Evolutionary conservation across 2,113 vertebrate species (phyloP), one percentile per base, ranked within the genome.

Genomic region (Triplophysa rosa): DNA sequence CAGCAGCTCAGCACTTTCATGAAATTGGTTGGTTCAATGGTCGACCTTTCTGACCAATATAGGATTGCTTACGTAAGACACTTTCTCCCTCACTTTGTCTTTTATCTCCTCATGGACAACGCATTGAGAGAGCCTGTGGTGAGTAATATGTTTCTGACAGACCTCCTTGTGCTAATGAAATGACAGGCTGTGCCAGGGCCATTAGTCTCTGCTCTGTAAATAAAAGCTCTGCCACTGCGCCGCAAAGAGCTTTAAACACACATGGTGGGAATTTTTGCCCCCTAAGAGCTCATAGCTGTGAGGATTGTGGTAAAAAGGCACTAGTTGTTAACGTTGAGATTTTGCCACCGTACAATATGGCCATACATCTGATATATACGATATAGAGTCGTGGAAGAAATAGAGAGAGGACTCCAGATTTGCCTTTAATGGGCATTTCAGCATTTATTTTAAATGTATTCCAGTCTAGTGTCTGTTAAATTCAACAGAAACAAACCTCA

Each of bases 111-210:
- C 42, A 17, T 62, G 52, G 67, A 77, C 24, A 29, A 24, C 6
- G 62, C 33, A 61, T 56, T 58, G 47, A 68, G 77, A 74, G 65
- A 75, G 64, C 64, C 70, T 72, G 62, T 12, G 37, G 67, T 77
- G 73, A 71, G 75, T 62, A 83, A 83, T 72, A 64, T 67, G 40
- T 69, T 77, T 77, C 73, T 66, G 78, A 62, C 71, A 77, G 72
- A 80, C 82, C 82, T 77, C 73, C 78, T 80, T 76, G 61, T 13
- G 52, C 67, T 77, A 80, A 80, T 72, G 66, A 80, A 80, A 80
- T 74, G 69, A 63, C 42, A 76, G 61, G 67, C 42, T 72, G 52
- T 71, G 61, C 61, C 70, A 16, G 26, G 72, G 67, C 33, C 78
- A 80, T 80, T 77, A 77, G 78, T 71, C n/a, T 49, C 26, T 77